These are phyloP conservation scores for Glareola pratincola DNA, from an alignment of 2,113 vertebrate genomes.

Conservation along the genomic window DNA sequence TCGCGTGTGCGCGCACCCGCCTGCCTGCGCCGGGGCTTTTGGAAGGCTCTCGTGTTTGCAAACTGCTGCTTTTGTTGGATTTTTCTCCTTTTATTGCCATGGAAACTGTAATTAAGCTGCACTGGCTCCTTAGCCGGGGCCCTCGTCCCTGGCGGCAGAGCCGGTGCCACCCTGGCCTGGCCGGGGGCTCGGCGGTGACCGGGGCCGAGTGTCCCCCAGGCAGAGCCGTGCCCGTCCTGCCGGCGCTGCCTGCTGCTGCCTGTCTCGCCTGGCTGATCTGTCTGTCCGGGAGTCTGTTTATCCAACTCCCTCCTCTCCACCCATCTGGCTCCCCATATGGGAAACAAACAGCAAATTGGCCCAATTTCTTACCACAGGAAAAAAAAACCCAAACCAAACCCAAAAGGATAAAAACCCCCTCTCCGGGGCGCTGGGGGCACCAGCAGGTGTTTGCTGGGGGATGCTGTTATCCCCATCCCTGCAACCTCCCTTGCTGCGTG, in stretches of 20 bases:
- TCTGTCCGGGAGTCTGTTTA: constrained; percentile 41
- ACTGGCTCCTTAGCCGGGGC: not conserved
- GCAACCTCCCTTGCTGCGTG: not conserved
- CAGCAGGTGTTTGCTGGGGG: rapidly evolving
- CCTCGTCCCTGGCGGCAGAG: not conserved
- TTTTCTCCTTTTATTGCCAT: constrained; percentile 48
- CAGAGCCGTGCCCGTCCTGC: not conserved
- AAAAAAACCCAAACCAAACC: not conserved
- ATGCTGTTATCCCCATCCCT: not conserved
- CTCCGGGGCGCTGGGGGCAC: rapidly evolving
- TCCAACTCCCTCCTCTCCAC: constrained; percentile 59
- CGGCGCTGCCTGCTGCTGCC: not conserved
- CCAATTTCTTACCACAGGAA: not conserved
- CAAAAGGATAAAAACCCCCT: no score
- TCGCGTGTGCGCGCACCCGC: rapidly evolving
- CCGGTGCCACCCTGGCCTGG: not conserved
- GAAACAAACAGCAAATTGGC: constrained; percentile 51
- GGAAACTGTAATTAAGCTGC: constrained; percentile 59
- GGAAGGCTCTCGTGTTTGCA: constrained; percentile 1
- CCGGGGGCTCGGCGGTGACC: not conserved
- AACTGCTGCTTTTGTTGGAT: constrained; percentile 5
- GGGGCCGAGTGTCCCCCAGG: not conserved
- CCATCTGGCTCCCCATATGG: constrained; percentile 77
- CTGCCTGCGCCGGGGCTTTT: rapidly evolving
- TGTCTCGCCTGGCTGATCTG: not conserved